Percentiles rank a stretch among this genome's conserved stretches.
phyloP scores from a whole-genome alignment of 2,797 vertebrate genomes.

The Megalops cyprinoides region DNA sequence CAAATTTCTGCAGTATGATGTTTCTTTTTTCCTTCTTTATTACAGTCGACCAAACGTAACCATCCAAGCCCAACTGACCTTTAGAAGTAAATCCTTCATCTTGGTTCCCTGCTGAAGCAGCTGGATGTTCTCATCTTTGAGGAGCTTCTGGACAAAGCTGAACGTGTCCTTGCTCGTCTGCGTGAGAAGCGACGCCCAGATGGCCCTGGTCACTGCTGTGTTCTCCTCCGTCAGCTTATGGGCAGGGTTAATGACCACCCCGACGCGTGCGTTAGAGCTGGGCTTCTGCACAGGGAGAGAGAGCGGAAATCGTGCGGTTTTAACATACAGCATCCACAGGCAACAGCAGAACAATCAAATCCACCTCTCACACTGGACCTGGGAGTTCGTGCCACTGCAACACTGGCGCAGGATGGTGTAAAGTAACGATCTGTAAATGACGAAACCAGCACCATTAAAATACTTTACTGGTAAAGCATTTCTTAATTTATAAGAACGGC shows the following conservation, averaged over 20 bases:
- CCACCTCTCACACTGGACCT: constrained; percentile 7
- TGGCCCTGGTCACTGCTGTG: constrained; percentile 83
- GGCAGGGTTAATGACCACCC: constrained; percentile 88
- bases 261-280: constrained; percentile 81
- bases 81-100: constrained; percentile 81
- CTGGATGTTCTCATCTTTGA: constrained; percentile 81
- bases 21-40: background rate
- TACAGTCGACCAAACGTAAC: background rate
- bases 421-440: no score
- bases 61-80: constrained; percentile 68
- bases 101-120: constrained; percentile 83
- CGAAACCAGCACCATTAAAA: no score
- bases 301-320: background rate
- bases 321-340: background rate
- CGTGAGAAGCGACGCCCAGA: constrained; percentile 88
- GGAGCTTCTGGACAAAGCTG: constrained; percentile 82
- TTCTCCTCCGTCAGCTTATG: constrained; percentile 85
- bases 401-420: no score
- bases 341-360: background rate
- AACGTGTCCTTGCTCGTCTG: constrained; percentile 82
- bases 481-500: no score
- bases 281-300: constrained; percentile 74
- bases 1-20: no score
- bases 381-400: background rate
- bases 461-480: no score